Evolutionary conservation across 2,113 vertebrate genomes (phyloP), one percentile per base, ranked within the genome.

Genomic region (Zonotrichia leucophrys): DNA sequence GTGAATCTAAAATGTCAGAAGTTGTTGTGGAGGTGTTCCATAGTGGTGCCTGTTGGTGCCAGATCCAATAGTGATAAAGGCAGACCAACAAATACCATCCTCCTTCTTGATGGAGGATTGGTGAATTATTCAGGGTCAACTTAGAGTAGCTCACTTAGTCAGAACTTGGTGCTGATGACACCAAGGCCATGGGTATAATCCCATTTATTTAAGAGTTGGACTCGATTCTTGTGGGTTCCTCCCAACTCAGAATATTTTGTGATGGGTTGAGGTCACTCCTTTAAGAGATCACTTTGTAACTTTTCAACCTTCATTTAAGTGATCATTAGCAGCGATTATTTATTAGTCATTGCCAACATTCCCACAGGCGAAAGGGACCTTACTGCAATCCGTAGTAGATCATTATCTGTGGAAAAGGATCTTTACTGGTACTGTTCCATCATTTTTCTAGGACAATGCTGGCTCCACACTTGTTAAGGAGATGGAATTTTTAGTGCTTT

Each of bases 211-310:
- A 44, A 18, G 14, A 60, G 53, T 0, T 44, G 27, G 53, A 23
- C 37, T 60, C 0, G 0, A 60, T 69, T 59, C 37, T 37, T 60
- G 9, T 27, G 27, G 11, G 19, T 33, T 86, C 22, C 17, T 44
- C 59, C 44, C 33, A 52, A 2, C 37, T 44, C 33, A 52, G 44
- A 68, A 15, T 37, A 60, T 44, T 60, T 33, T 44, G 14, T 37
- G 22, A 12, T 27, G 50, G 11, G 5, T 22, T 80, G 12, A 44
- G 4, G 16, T 70, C 24, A 52, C 7, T 72, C 6, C 12, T 83
- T 59, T 63, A 72, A 75, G 39, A 64, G 21, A 25, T 31, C 28
- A 28, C 22, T 41, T 68, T 0, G 6, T 49, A 30, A 16, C 4
- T 73, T 83, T 87, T 46, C 18, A 68, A 5, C 21, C 81, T 63